Conservation (phyloP, 2,797 vertebrate species). For the Neomorphus geoffroyi region DNA sequence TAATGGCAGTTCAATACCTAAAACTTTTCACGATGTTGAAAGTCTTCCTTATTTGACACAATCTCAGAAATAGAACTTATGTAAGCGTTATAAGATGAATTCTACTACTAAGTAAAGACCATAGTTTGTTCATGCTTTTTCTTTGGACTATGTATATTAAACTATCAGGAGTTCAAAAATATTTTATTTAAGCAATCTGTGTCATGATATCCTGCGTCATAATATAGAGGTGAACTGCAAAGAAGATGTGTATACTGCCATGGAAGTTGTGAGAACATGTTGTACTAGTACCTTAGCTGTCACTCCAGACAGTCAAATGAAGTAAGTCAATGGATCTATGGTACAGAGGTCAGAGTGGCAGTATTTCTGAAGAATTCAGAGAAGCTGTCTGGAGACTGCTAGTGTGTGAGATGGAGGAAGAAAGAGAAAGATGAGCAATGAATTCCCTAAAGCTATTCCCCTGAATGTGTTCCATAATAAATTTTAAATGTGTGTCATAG, state of each 20-base stretch:
- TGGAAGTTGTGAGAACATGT: constrained; percentile 67
- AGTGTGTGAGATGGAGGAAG: constrained; percentile 56
- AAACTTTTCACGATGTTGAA: neutral
- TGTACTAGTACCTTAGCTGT: constrained; percentile 71
- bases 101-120: neutral
- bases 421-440: constrained; percentile 62
- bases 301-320: constrained; percentile 70
- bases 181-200: constrained; percentile 11
- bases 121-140: neutral
- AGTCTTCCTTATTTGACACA: neutral
- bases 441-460: constrained; percentile 67
- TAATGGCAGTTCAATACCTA: neutral
- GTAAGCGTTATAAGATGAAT: neutral
- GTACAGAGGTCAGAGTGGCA: constrained; percentile 67
- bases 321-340: constrained; percentile 67
- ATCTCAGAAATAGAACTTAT: neutral
- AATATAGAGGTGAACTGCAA: constrained; percentile 47
- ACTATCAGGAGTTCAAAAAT: neutral
- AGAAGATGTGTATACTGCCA: constrained; percentile 41
- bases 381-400: constrained; percentile 68
- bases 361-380: constrained; percentile 70
- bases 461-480: constrained; percentile 55
- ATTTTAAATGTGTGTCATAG: constrained; percentile 58
- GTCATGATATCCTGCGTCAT: constrained; percentile 42
- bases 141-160: neutral